Conservation (phyloP, 1,140 invertebrate genomes). For the Macrocentrus cingulum region DNA sequence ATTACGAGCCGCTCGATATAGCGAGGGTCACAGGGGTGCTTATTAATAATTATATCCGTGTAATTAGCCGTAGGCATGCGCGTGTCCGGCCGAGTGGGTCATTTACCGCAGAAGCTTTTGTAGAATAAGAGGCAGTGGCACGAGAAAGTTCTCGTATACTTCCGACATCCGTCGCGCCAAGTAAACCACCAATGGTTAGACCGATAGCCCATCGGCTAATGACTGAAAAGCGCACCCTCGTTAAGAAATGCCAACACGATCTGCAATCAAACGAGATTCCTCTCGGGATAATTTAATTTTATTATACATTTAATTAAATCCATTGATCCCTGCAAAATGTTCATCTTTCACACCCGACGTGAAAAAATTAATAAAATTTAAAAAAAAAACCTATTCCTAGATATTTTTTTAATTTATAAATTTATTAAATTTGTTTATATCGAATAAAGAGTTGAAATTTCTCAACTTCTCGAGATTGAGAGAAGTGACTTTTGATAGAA, state of each 20-base stretch:
- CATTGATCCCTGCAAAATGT: too few species aligned
- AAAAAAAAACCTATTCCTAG: too few species aligned
- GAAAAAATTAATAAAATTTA: too few species aligned
- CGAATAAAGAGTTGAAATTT: too few species aligned
- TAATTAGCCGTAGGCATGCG: slow-evolving; percentile 38
- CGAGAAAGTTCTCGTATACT: slow-evolving; percentile 30
- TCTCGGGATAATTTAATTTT: too few species aligned
- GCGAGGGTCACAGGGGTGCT: slow-evolving; percentile 28
- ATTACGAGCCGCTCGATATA: slow-evolving; percentile 30
- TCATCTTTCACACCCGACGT: too few species aligned
- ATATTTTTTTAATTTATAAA: too few species aligned
- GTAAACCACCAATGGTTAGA: slow-evolving; percentile 51
- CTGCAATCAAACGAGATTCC: slow-evolving; percentile 19
- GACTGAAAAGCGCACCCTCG: slow-evolving; percentile 52
- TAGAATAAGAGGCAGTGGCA: slow-evolving; percentile 17
- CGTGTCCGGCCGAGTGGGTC: slow-evolving; percentile 16
- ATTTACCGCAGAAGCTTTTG: slow-evolving; percentile 19
- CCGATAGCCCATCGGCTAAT: slow-evolving; percentile 52
- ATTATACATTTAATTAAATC: too few species aligned
- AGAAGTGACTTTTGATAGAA: too few species aligned
- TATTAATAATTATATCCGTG: slow-evolving; percentile 43
- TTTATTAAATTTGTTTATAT: too few species aligned
- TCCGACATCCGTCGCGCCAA: slow-evolving; percentile 29
- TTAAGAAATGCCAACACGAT: slow-evolving; percentile 54
- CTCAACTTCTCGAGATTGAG: too few species aligned